phyloP scores from a whole-genome alignment of 2,797 vertebrate species.

The Bradypodion ventrale region DNA sequence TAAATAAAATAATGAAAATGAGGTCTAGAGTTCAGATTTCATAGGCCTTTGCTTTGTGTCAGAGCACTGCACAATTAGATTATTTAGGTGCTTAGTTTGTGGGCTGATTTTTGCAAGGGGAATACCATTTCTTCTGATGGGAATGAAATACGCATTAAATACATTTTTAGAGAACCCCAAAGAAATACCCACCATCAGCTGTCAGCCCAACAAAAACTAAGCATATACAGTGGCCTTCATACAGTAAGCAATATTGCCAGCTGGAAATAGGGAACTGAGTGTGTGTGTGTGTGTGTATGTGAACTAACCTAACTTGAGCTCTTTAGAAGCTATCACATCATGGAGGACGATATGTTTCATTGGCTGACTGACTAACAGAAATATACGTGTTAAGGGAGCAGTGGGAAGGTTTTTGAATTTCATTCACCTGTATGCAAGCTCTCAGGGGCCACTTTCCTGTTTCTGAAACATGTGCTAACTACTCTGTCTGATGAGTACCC shows the following conservation, averaged over 20 bases:
- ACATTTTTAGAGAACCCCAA: too few relatives aligned
- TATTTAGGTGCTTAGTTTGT: background rate
- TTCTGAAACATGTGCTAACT: background rate
- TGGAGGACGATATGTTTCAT: background rate
- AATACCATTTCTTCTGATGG: background rate
- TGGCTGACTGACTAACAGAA: background rate
- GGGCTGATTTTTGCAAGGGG: background rate
- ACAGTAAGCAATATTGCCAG: background rate
- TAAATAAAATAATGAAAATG: background rate
- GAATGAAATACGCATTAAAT: background rate
- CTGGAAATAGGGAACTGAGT: too few relatives aligned
- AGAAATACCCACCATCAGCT: background rate
- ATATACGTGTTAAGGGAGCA: background rate
- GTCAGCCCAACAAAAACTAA: background rate
- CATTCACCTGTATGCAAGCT: background rate
- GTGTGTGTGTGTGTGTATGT: background rate
- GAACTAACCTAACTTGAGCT: background rate
- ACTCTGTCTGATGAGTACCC: background rate
- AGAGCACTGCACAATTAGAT: too few relatives aligned
- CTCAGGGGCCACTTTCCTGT: background rate
- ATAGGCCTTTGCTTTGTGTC: too few relatives aligned
- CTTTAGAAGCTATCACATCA: background rate
- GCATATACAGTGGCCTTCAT: background rate
- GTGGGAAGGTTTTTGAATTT: background rate
- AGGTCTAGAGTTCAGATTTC: background rate